Evolutionary conservation across 2,113 vertebrate species (phyloP).

Genomic region (Ia io): DNA sequence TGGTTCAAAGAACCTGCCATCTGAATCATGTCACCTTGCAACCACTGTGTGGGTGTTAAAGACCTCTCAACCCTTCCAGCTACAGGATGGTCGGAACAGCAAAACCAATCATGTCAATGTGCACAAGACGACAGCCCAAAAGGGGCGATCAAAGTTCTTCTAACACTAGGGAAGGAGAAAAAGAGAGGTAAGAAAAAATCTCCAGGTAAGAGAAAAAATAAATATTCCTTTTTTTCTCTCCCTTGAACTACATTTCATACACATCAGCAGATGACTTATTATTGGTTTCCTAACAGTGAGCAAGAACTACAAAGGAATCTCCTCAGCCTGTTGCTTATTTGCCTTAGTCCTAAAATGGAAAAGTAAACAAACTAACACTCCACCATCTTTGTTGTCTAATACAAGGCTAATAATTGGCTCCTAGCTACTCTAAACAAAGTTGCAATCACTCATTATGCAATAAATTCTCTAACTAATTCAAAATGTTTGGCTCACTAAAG

Average conservation of each 20-base stretch:
- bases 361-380: slow-evolving; percentile 59
- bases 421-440: slow-evolving; percentile 59
- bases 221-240: background rate
- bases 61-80: background rate
- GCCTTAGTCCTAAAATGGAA: slow-evolving; percentile 51
- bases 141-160: background rate
- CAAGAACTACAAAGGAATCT: slow-evolving; percentile 42
- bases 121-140: background rate
- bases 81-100: background rate
- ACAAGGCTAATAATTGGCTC: slow-evolving; percentile 37
- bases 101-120: background rate
- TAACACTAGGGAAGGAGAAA: background rate
- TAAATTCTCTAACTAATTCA: background rate
- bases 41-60: background rate
- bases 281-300: background rate
- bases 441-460: slow-evolving; percentile 39
- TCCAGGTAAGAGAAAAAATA: background rate
- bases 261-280: background rate
- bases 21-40: background rate
- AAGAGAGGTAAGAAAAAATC: background rate
- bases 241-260: background rate
- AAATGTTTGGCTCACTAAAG: slow-evolving; percentile 35
- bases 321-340: slow-evolving; percentile 65
- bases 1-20: background rate
- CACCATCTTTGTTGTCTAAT: slow-evolving; percentile 24